phyloP scores from a whole-genome alignment of 2,888 invertebrate species.

The Drymonia ruficornis region DNA sequence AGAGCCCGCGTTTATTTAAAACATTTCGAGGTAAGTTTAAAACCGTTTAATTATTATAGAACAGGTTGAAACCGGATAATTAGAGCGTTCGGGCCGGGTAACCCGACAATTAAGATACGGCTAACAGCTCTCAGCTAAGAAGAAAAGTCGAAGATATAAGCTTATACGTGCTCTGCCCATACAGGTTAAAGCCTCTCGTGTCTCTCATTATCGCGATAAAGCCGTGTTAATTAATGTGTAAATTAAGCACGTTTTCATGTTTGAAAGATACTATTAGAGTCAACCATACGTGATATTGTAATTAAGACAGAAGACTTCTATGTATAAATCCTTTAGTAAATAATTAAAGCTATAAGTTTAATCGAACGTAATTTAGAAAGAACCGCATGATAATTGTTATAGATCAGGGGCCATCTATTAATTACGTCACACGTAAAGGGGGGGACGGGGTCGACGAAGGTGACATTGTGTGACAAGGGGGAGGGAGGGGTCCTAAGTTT shows the following conservation, averaged over 20 bases:
- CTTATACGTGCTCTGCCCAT: conserved; percentile 25
- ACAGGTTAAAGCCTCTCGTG: conserved; percentile 10
- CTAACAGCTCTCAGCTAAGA: conserved; percentile 34
- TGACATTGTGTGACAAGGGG: too few species aligned
- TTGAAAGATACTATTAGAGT: neutral
- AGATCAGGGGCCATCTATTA: too few species aligned
- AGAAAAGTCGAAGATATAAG: conserved; percentile 36
- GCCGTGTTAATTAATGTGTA: conserved; percentile 5
- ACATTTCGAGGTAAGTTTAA: conserved; percentile 12
- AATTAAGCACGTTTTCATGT: neutral
- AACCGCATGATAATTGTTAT: too few species aligned
- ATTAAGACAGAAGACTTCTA: neutral
- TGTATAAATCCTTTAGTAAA: too few species aligned
- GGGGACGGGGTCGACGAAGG: too few species aligned
- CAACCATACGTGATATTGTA: neutral
- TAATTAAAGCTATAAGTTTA: too few species aligned
- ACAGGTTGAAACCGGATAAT: conserved; percentile 41
- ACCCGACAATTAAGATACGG: conserved; percentile 46
- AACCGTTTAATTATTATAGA: conserved; percentile 32
- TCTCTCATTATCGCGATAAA: conserved; percentile 7
- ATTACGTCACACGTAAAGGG: too few species aligned
- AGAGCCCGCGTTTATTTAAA: neutral
- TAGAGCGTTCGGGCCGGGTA: conserved; percentile 34
- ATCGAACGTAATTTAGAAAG: too few species aligned
- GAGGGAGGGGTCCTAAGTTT: too few species aligned